phyloP scores from a whole-genome alignment of 1,140 invertebrate species.

The Philaenus spumarius region DNA sequence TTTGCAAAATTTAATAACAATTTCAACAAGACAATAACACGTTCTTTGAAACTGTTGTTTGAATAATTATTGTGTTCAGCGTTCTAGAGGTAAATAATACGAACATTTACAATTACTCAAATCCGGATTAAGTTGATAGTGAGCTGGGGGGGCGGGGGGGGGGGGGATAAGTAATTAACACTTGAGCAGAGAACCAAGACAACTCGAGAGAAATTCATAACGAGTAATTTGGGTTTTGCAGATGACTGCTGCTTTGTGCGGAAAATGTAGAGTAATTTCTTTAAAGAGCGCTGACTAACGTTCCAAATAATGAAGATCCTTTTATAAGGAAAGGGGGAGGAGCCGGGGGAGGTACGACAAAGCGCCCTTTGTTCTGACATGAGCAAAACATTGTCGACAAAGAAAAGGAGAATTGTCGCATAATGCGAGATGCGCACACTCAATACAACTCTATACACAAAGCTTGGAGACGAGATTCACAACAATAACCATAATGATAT shows the following conservation, averaged over 20 bases:
- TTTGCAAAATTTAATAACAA: too few relatives aligned
- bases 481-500: constrained; percentile 11
- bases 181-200: constrained; percentile 4
- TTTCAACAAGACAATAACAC: too few relatives aligned
- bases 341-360: not conserved
- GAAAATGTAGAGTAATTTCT: constrained; percentile 14
- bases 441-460: constrained; percentile 6
- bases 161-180: constrained; percentile 6
- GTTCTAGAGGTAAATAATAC: too few relatives aligned
- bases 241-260: constrained; percentile 12
- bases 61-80: too few relatives aligned
- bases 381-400: constrained; percentile 13
- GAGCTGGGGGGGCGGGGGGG: not conserved
- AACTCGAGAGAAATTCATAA: constrained; percentile 10
- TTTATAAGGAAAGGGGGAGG: not conserved
- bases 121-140: constrained; percentile 4
- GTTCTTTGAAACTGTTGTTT: too few relatives aligned
- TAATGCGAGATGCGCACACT: constrained; percentile 5
- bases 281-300: constrained; percentile 2
- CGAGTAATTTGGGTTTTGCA: constrained; percentile 15
- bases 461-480: not conserved
- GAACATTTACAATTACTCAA: constrained; percentile 3
- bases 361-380: constrained; percentile 5
- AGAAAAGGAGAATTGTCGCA: constrained; percentile 4
- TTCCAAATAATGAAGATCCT: constrained; percentile 11